Evolutionary conservation across 2,888 invertebrate species (phyloP), one percentile per base, ranked within the genome.

Genomic region (Schizotus pectinicornis): DNA sequence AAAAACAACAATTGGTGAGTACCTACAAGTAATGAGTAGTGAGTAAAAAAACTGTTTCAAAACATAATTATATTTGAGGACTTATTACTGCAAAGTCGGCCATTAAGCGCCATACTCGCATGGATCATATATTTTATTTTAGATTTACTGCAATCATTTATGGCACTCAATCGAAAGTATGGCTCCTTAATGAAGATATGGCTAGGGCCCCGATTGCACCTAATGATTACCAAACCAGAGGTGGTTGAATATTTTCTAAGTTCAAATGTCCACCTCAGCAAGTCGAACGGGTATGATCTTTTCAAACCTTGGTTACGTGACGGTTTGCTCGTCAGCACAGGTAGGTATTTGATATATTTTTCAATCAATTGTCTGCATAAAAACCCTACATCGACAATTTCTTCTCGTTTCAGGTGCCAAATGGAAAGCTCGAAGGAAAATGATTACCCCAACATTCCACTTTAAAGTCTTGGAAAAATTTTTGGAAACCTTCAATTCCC

Each of bases 391-490:
- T 9, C 22, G 22, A 3, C 2, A 22, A 22, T 22, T 22, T 22
- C 22, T 22, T 22, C 5, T 3, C 22, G 7, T 55, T 54, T 14
- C 48, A 73, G 74, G 69, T 3, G n/a, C 38, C 14, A 74, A 73
- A 66, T 74, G 74, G 74, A 70, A 60, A 48, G 48, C 37, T 3
- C 67, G 73, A 33, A 59, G 74, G 33, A 74, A 72, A 65, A 67
- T 74, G 65, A 70, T 74, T 9, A 74, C 74, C 0, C 70, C 74
- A 31, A 69, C 73, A 6, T 73, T 74, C 43, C 74, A 74, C 55
- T 74, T 74, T 41, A 71, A 68, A 65, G 70, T 70, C 22, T 50
- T 73, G 32, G 72, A 72, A 54, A 64, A 69, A 32, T 74, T 73
- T 46, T 60, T 72, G 57, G 58, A 63, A 12, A 57, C 68, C 3